Conservation (phyloP, 2,888 invertebrate species). For the Tenthredo amoena region DNA sequence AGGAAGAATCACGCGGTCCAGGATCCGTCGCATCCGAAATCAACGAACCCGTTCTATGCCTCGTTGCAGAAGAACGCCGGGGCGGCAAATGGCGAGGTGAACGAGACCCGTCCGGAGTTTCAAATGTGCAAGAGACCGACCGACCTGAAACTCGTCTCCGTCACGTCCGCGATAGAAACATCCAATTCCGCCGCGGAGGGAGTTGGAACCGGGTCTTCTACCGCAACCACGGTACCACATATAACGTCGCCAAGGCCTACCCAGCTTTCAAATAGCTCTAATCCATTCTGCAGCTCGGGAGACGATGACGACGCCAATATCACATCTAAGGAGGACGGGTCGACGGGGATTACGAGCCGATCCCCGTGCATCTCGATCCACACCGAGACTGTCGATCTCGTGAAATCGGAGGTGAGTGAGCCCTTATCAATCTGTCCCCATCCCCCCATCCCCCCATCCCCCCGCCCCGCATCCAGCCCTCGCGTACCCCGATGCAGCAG, state of each 20-base stretch:
- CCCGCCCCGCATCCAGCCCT: too few species aligned
- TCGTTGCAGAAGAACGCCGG: background rate
- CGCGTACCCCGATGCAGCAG: background rate
- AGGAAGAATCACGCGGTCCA: background rate
- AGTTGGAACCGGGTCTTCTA: background rate
- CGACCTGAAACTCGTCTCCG: slow-evolving; percentile 3
- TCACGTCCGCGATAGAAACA: slow-evolving; percentile 15
- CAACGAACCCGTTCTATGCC: slow-evolving; percentile 40
- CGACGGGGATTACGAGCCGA: background rate
- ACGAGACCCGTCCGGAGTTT: slow-evolving; percentile 23
- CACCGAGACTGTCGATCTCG: slow-evolving; percentile 9
- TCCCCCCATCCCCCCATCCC: too few species aligned
- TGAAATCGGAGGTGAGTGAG: slow-evolving; percentile 42
- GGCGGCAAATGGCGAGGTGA: background rate
- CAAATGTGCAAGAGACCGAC: slow-evolving; percentile 45
- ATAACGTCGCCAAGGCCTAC: background rate
- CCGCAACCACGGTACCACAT: background rate
- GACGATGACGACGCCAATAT: background rate
- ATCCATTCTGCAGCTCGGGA: slow-evolving; percentile 21
- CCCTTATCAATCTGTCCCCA: background rate
- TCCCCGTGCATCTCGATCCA: background rate
- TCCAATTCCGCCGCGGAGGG: background rate
- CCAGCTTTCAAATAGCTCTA: background rate
- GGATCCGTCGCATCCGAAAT: background rate
- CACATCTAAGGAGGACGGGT: background rate